A percentile compares a stretch with the other conserved stretches of the same genome.
Conservation (phyloP, 2,888 invertebrate species). For the Chrysotoxum bicinctum region DNA sequence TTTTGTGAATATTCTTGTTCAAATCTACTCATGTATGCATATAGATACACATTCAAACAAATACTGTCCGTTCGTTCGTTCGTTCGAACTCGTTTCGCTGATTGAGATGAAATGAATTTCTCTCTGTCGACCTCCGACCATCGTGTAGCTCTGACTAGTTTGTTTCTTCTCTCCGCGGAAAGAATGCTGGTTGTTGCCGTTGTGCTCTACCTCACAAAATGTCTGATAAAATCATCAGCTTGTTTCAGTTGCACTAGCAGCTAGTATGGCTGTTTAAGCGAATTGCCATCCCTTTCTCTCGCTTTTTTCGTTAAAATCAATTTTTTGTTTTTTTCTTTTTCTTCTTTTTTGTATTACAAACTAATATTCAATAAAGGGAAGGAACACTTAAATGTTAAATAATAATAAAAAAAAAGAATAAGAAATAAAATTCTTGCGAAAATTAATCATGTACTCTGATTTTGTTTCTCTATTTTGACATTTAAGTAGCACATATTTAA, state of each 20-base stretch:
- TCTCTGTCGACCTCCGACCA: constrained; percentile 15
- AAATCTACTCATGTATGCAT: constrained; percentile 5
- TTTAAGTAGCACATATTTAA: neutral
- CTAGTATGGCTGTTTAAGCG: constrained; percentile 9
- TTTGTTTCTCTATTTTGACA: neutral
- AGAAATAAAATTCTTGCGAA: constrained; percentile 26
- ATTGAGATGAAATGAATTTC: constrained; percentile 50
- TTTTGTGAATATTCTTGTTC: neutral
- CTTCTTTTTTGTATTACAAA: constrained; percentile 30
- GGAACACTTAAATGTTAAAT: constrained; percentile 30
- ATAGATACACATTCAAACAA: constrained; percentile 18
- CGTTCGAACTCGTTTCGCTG: constrained; percentile 19
- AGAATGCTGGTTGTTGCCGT: constrained; percentile 21
- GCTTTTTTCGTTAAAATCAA: constrained; percentile 70
- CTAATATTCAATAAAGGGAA: constrained; percentile 57
- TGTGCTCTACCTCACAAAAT: constrained; percentile 64
- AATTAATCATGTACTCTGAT: constrained; percentile 17
- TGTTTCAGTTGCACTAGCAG: constrained; percentile 53
- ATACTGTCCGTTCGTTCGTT: constrained; percentile 10
- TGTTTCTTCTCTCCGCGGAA: constrained; percentile 7
- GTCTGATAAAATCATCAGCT: constrained; percentile 50
- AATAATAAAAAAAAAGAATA: constrained; percentile 27
- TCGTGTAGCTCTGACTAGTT: constrained; percentile 13
- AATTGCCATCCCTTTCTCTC: constrained; percentile 41
- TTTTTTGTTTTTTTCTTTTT: constrained; percentile 53